Percentiles rank a stretch among this genome's conserved stretches.
These are phyloP conservation scores for Parambassis ranga DNA, from an alignment of 2,797 vertebrate genomes.

Conservation along the genomic window DNA sequence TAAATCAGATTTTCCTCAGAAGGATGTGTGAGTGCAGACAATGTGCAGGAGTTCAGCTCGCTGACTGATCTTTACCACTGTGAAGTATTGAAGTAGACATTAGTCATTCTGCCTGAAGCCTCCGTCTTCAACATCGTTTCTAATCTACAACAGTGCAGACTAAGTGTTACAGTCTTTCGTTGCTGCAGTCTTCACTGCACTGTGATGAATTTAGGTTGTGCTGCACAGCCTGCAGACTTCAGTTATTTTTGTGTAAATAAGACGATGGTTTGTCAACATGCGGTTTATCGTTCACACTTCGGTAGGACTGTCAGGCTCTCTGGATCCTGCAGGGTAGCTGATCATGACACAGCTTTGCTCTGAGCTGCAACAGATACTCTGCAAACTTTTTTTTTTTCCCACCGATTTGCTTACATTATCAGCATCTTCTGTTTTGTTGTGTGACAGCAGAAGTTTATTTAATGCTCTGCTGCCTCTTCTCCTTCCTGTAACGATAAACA, in stretches of 20 bases:
- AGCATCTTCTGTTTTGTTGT: no score
- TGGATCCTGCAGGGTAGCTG: no score
- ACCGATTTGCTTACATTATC: not conserved
- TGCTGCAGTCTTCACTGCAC: not conserved
- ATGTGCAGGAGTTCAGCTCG: not conserved
- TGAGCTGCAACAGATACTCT: not conserved
- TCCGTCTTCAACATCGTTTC: not conserved
- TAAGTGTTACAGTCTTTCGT: not conserved
- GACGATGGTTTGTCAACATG: no score
- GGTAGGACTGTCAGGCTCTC: no score
- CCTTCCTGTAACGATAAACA: no score
- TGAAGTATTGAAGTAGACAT: not conserved
- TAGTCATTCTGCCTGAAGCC: conserved; percentile 18
- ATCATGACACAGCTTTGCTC: not conserved
- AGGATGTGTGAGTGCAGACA: not conserved
- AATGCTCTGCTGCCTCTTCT: no score
- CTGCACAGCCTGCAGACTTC: no score
- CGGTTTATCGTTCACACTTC: no score
- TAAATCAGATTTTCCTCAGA: not conserved
- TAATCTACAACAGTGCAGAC: not conserved
- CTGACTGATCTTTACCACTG: not conserved
- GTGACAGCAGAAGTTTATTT: no score
- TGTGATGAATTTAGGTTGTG: no score
- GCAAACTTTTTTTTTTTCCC: not conserved
- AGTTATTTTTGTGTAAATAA: no score